Evolutionary conservation across 2,888 invertebrate genomes (phyloP).

Genomic region (Acronicta alni): DNA sequence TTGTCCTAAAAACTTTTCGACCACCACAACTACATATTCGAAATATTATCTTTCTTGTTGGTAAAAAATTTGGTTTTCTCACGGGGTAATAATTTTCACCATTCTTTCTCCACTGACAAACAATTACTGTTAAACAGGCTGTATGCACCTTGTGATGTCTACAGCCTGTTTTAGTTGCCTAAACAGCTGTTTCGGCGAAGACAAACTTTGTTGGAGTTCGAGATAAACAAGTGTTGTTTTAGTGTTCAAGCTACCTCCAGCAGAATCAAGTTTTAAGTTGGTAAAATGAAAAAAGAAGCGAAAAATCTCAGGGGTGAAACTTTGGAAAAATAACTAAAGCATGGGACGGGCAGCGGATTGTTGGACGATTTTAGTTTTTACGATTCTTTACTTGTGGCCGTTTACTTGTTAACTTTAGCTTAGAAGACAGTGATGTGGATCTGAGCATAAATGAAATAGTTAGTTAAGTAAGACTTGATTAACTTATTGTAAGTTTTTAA

Average conservation of each 20-base stretch:
- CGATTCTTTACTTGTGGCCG: constrained; percentile 32
- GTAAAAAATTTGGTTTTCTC: background rate
- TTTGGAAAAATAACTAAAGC: constrained; percentile 50
- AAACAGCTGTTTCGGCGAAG: constrained; percentile 41
- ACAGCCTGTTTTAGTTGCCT: too few species aligned
- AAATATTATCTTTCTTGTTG: too few species aligned
- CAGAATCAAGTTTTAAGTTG: constrained; percentile 52
- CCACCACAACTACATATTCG: too few species aligned
- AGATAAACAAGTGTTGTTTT: constrained; percentile 65
- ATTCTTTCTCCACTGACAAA: constrained; percentile 3
- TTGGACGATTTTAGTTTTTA: constrained; percentile 42
- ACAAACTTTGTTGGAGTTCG: constrained; percentile 49
- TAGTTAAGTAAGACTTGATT: background rate
- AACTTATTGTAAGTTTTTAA: background rate
- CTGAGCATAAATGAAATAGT: constrained; percentile 12
- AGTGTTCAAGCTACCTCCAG: constrained; percentile 57
- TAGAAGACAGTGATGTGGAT: constrained; percentile 14
- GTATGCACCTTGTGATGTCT: too few species aligned
- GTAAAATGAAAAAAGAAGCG: constrained; percentile 42
- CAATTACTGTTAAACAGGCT: constrained; percentile 59
- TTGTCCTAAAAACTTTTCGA: too few species aligned
- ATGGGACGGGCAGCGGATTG: constrained; percentile 16
- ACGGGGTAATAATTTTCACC: background rate
- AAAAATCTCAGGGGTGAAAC: constrained; percentile 48
- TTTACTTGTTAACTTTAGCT: constrained; percentile 19